These are phyloP conservation scores for Linnaemya tessellans DNA, from an alignment of 2,888 invertebrate species.

Conservation along the genomic window DNA sequence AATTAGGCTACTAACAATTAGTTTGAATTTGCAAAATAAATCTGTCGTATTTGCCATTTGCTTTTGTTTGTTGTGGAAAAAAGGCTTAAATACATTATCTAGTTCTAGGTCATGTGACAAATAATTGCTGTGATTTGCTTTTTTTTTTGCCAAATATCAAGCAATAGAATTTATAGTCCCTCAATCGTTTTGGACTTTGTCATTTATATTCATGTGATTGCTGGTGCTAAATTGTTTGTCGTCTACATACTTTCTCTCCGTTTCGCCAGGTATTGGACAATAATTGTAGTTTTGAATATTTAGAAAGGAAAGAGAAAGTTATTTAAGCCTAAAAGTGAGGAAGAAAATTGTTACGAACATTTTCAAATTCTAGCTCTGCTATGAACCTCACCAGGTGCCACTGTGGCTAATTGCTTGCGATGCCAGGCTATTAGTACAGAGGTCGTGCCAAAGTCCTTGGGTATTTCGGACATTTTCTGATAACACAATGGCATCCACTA, in stretches of 20 bases:
- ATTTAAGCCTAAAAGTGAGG: neutral
- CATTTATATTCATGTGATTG: conserved; percentile 51
- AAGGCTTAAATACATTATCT: conserved; percentile 10
- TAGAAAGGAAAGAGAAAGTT: neutral
- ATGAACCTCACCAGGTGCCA: too few relatives aligned
- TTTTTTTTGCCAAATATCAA: conserved; percentile 42
- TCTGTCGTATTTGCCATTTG: neutral
- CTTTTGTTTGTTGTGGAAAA: neutral
- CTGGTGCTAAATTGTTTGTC: conserved; percentile 50
- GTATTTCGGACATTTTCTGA: too few relatives aligned
- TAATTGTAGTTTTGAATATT: conserved; percentile 26
- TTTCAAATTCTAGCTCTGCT: too few relatives aligned
- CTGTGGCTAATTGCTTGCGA: too few relatives aligned
- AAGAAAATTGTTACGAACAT: neutral
- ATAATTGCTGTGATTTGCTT: conserved; percentile 9
- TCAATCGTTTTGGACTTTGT: conserved; percentile 34
- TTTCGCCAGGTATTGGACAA: neutral
- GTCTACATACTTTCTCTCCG: neutral
- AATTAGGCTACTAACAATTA: conserved; percentile 7
- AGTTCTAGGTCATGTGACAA: conserved; percentile 50
- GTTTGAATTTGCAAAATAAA: conserved; percentile 23
- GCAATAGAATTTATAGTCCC: conserved; percentile 35
- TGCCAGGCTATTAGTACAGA: too few relatives aligned
- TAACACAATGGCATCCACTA: too few relatives aligned
- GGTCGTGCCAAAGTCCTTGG: too few relatives aligned